Conservation (phyloP, 2,797 vertebrate species). For the Rhinoraja longicauda region DNA sequence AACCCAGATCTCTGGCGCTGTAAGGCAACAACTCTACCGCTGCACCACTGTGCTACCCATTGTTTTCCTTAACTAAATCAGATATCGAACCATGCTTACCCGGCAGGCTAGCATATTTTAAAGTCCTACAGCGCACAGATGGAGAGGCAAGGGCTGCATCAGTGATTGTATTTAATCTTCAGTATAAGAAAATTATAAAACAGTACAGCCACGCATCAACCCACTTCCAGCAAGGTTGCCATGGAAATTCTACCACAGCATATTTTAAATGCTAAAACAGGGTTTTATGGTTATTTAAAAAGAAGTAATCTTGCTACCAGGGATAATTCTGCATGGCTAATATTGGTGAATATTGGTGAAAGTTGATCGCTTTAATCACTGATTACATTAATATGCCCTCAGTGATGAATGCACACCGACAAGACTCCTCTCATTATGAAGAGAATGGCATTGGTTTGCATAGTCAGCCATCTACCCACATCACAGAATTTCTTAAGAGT, state of each 20-base stretch:
- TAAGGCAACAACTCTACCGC: too few relatives aligned
- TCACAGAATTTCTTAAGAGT: background rate
- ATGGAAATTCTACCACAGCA: background rate
- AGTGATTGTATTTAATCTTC: background rate
- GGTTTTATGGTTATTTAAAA: background rate
- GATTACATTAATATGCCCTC: background rate
- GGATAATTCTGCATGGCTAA: background rate
- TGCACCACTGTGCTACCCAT: too few relatives aligned
- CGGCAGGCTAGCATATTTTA: background rate
- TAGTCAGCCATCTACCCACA: background rate
- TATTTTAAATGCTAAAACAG: background rate
- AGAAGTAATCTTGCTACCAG: background rate
- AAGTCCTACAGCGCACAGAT: background rate
- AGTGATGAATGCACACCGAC: background rate
- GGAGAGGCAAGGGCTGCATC: background rate
- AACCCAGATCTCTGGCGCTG: too few relatives aligned
- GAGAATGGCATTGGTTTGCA: background rate
- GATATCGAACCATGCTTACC: background rate
- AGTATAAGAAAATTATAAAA: background rate
- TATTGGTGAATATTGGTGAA: background rate
- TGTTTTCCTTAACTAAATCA: background rate
- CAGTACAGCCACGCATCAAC: background rate
- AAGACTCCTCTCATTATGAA: background rate
- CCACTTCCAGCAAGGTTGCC: background rate
- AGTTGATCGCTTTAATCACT: background rate